Conservation (phyloP, 2,797 vertebrate species). For the Poeciliopsis gracilis region DNA sequence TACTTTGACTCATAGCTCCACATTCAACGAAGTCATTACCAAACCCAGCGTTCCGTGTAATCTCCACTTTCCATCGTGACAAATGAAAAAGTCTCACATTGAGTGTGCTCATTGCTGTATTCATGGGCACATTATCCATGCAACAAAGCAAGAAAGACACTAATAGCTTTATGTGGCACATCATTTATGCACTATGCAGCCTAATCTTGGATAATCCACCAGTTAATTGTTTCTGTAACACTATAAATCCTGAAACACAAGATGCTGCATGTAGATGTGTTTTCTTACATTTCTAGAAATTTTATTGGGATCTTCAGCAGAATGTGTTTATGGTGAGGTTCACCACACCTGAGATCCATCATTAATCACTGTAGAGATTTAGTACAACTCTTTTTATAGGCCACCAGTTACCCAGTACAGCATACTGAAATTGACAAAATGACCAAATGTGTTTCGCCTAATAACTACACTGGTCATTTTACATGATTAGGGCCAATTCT, state of each 20-base stretch:
- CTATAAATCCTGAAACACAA: conserved; percentile 4
- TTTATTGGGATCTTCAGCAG: neutral
- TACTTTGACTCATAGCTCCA: conserved; percentile 3
- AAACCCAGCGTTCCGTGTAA: conserved; percentile 8
- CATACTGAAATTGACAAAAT: neutral
- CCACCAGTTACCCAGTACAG: neutral
- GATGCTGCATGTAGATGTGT: neutral
- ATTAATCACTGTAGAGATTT: neutral
- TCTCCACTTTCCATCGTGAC: neutral
- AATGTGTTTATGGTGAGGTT: neutral
- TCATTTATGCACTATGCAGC: conserved; percentile 1
- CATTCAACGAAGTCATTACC: neutral
- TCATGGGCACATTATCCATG: neutral
- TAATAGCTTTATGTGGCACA: neutral
- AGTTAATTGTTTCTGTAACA: neutral
- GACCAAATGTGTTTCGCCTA: neutral
- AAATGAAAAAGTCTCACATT: conserved; percentile 6
- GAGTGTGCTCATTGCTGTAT: neutral
- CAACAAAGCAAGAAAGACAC: neutral
- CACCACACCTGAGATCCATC: neutral
- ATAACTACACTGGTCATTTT: neutral
- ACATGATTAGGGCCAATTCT: too few species aligned
- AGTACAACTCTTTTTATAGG: neutral
- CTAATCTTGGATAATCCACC: conserved; percentile 5
- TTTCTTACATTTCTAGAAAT: neutral